Evolutionary conservation across 2,797 vertebrate species (phyloP).

Genomic region (Chaetophractus vellerosus): DNA sequence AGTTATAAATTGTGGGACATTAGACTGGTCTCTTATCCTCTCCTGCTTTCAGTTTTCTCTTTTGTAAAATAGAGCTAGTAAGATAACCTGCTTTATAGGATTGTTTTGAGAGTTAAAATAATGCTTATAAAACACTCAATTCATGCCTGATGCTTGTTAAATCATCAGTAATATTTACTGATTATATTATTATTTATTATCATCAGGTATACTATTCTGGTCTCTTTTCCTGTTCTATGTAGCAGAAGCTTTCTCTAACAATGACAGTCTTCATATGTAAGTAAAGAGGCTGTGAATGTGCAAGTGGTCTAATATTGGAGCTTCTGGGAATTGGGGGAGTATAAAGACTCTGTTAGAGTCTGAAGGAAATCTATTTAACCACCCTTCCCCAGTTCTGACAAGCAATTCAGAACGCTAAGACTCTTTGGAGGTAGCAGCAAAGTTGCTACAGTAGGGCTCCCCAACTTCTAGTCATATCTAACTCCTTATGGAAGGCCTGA

Average conservation of each 20-base stretch:
- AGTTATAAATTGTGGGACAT: neutral
- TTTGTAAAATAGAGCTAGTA: neutral
- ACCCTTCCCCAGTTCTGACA: neutral
- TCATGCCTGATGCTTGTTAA: neutral
- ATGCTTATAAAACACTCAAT: neutral
- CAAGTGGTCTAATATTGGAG: neutral
- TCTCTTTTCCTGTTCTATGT: neutral
- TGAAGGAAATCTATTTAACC: neutral
- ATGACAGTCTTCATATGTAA: neutral
- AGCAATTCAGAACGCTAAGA: neutral
- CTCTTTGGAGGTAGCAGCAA: neutral
- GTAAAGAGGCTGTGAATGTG: neutral
- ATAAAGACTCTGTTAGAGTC: neutral
- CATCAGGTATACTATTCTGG: neutral
- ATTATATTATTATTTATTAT: neutral
- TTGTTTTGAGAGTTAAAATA: slow-evolving; percentile 6
- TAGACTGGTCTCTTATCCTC: neutral
- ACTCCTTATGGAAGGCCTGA: neutral
- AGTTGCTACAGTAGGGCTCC: neutral
- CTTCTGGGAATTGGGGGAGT: neutral
- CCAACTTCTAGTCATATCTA: neutral
- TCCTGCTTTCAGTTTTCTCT: slow-evolving; percentile 9
- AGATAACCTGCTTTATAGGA: neutral
- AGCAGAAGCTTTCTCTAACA: neutral
- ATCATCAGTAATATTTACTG: neutral